Evolutionary conservation across 2,113 vertebrate genomes (phyloP), one percentile per base, ranked within the genome.

Genomic region (Mus spicilegus): DNA sequence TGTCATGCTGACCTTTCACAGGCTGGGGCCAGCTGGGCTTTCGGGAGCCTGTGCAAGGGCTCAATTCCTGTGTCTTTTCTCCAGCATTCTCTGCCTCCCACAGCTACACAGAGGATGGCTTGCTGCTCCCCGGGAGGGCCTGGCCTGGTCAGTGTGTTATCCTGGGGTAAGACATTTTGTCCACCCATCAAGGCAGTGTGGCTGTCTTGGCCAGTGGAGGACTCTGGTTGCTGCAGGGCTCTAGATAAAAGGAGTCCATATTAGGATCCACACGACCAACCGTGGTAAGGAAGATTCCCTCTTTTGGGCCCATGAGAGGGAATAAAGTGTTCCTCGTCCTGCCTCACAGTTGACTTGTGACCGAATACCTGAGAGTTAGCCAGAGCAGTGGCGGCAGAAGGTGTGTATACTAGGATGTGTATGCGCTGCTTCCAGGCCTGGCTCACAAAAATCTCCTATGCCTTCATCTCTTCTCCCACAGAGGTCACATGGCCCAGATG

Each of bases 261-360:
- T 85, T 17, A 54, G 73, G 75, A 89, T 22, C n/a, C 70, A 85
- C 36, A 7, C 30, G 13, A 11, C 22, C 30, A 7, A 11, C 22
- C 1, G 11, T 56, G 39, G 65, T 0, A 14, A 46, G 24, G 75
- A 70, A 28, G 51, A 19, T 54, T 33, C 76, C 20, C 11, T 65
- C n/a, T 51, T 85, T 28, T 10, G 58, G 49, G 65, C 65, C 26
- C 84, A 72, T 51, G 87, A 95, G 91, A 82, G 78, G 77, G 63
- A 85, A 33, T 46, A 46, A 46, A 8, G 4, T 42, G 77, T 91
- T 75, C 56, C 82, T 1, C 39, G 73, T 11, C 30, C 69, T 91
- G 17, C 76, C 10, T 86, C 76, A 58, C 33, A 26, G 84, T 70
- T 85, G 22, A 61, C 76, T 76, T 84, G 54, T 11, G 33, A 63